Percentiles rank a stretch among this genome's conserved stretches.
These are phyloP conservation scores for Himalopsyche anomala DNA, from an alignment of 2,888 invertebrate genomes.

Conservation along the genomic window DNA sequence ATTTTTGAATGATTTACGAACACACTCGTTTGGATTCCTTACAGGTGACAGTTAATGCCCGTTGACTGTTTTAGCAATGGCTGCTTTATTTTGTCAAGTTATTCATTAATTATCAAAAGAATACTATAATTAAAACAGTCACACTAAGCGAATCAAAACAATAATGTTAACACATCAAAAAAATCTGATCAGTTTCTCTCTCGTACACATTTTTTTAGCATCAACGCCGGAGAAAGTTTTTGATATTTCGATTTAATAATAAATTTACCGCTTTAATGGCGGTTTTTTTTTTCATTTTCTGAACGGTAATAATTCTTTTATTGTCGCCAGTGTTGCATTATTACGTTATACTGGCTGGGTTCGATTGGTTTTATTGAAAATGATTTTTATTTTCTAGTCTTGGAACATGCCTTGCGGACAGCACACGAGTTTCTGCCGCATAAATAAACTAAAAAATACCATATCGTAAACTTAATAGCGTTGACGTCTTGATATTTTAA, in stretches of 20 bases:
- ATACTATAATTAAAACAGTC: no score
- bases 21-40: no score
- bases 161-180: constrained; percentile 3
- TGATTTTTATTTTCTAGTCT: constrained; percentile 3
- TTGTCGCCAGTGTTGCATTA: constrained; percentile 1
- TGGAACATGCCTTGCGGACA: neutral
- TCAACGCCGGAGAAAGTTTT: neutral
- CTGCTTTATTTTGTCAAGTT: no score
- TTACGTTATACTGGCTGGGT: neutral
- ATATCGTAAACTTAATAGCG: neutral
- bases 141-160: neutral
- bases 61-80: no score
- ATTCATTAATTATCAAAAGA: no score
- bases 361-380: neutral
- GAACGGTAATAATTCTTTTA: constrained; percentile 9
- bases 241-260: constrained; percentile 19
- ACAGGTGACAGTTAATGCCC: no score
- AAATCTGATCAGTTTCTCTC: constrained; percentile 12
- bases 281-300: constrained; percentile 18
- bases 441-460: neutral
- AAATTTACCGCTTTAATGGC: neutral
- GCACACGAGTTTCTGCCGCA: neutral
- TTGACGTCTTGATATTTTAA: neutral
- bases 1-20: no score
- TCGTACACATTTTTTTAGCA: neutral